Percentiles rank a stretch among this genome's conserved stretches.
phyloP scores from a whole-genome alignment of 64 coral and sea anemone species.

The Montipora efflorescens region DNA sequence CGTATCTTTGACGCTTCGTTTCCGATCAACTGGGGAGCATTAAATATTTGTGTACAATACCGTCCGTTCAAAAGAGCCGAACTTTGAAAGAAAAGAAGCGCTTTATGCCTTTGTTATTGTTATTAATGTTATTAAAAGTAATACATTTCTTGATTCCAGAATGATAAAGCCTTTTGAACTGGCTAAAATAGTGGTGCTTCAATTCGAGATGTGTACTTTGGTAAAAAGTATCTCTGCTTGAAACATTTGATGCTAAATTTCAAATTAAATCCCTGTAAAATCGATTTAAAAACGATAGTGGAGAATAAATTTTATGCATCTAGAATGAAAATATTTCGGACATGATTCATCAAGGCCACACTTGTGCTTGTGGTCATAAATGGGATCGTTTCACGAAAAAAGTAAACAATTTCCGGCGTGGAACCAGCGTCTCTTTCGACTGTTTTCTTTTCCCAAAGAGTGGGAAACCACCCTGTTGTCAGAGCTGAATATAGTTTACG shows the following conservation, averaged over 20 bases:
- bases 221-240: background rate
- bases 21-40: background rate
- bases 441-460: too few relatives aligned
- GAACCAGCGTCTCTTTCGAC: too few relatives aligned
- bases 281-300: background rate
- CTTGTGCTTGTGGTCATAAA: background rate
- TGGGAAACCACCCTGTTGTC: too few relatives aligned
- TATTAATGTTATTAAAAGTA: background rate
- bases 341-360: background rate
- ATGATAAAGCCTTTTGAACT: background rate
- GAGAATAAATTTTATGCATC: background rate
- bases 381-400: background rate
- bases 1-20: background rate
- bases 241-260: background rate
- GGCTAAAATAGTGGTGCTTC: background rate
- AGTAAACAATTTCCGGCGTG: background rate
- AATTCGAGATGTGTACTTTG: background rate
- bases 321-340: background rate
- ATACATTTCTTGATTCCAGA: background rate
- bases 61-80: background rate
- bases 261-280: background rate
- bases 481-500: background rate
- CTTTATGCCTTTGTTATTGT: slow-evolving; percentile 20
- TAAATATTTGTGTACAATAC: slow-evolving; percentile 32
- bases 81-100: background rate